A percentile compares a stretch with the other conserved stretches of the same genome.
Conservation (phyloP, 2,888 invertebrate species). For the Tyria jacobaeae region DNA sequence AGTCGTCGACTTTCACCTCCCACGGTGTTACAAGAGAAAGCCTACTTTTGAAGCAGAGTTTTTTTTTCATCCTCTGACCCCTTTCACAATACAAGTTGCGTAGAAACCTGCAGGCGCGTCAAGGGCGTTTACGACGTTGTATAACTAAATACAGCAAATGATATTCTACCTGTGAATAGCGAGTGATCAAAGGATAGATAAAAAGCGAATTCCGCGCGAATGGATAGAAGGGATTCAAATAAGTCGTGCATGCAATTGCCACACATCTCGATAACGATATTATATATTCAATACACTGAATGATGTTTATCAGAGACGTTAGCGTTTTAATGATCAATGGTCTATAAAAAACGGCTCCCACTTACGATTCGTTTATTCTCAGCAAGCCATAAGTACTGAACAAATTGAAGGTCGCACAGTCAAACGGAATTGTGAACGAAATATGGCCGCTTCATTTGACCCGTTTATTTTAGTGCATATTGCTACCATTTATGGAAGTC, state of each 20-base stretch:
- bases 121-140: conserved; percentile 38
- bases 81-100: conserved; percentile 51
- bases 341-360: conserved; percentile 39
- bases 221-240: conserved; percentile 62
- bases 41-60: conserved; percentile 58
- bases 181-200: conserved; percentile 67
- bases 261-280: conserved; percentile 62
- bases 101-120: conserved; percentile 27
- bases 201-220: conserved; percentile 64
- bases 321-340: conserved; percentile 42
- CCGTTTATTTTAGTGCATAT: conserved; percentile 52
- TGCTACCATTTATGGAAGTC: conserved; percentile 47
- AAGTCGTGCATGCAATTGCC: conserved; percentile 60
- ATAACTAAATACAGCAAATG: conserved; percentile 46
- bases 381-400: conserved; percentile 39
- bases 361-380: conserved; percentile 17
- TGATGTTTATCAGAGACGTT: conserved; percentile 56
- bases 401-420: conserved; percentile 46
- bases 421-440: conserved; percentile 45
- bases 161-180: conserved; percentile 47
- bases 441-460: conserved; percentile 53
- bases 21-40: conserved; percentile 73
- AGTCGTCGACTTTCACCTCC: conserved; percentile 76
- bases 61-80: conserved; percentile 62
- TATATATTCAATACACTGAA: conserved; percentile 54